Evolutionary conservation across 2,797 vertebrate genomes (phyloP).

Genomic region (Lithobates pipiens): DNA sequence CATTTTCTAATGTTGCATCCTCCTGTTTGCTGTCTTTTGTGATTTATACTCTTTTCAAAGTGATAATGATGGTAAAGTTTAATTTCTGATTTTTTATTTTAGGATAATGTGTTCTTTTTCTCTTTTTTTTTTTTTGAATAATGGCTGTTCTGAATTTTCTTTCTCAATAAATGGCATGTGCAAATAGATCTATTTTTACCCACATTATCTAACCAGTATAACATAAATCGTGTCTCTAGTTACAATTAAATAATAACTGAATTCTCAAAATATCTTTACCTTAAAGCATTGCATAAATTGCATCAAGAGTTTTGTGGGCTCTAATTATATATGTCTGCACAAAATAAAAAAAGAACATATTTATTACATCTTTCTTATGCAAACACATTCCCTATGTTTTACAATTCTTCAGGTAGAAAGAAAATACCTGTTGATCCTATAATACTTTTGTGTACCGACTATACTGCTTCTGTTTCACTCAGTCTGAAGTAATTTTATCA

Average conservation of each 20-base stretch:
- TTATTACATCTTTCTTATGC: too few relatives aligned
- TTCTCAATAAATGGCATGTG: neutral
- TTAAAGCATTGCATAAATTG: too few relatives aligned
- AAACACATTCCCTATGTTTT: too few relatives aligned
- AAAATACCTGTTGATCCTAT: too few relatives aligned
- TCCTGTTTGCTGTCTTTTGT: slow-evolving; percentile 58
- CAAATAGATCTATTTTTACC: neutral
- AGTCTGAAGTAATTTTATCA: too few relatives aligned
- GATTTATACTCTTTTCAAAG: slow-evolving; percentile 50
- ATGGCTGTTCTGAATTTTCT: neutral
- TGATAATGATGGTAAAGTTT: slow-evolving; percentile 39
- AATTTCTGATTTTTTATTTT: slow-evolving; percentile 15
- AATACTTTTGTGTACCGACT: too few relatives aligned
- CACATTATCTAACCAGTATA: neutral
- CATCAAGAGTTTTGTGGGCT: neutral
- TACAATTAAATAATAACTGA: neutral
- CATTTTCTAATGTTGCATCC: slow-evolving; percentile 51
- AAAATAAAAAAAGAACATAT: too few relatives aligned
- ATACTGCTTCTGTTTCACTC: too few relatives aligned
- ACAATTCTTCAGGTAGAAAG: too few relatives aligned
- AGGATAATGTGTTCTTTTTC: neutral
- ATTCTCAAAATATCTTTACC: too few relatives aligned
- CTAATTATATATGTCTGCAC: neutral
- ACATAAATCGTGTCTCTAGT: neutral
- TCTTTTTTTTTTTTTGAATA: neutral